These are phyloP conservation scores for Procavia capensis DNA, from an alignment of 2,113 vertebrate genomes.

Conservation along the genomic window DNA sequence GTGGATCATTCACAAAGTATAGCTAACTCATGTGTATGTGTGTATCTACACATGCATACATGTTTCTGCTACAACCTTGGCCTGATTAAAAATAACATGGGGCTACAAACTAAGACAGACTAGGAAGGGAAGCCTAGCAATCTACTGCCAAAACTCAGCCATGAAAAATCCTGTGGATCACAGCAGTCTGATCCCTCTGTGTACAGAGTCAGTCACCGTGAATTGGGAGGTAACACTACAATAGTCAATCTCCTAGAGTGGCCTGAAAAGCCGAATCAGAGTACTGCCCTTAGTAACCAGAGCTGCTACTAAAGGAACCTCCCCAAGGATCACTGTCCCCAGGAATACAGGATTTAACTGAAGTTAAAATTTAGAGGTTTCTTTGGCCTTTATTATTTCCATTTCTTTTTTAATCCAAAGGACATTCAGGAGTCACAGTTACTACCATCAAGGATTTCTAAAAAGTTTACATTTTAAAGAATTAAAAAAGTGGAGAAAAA, in stretches of 20 bases:
- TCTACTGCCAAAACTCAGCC: too few relatives aligned
- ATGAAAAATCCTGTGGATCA: too few relatives aligned
- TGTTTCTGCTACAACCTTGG: conserved; percentile 22
- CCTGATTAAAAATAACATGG: conserved; percentile 33
- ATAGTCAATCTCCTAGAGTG: not conserved
- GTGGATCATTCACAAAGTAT: not conserved
- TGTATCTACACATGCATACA: not conserved
- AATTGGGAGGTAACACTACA: not conserved
- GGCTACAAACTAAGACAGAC: not conserved
- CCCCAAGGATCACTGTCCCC: not conserved
- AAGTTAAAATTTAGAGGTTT: not conserved
- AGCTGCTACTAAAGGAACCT: not conserved
- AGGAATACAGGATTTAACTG: not conserved
- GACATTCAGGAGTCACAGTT: not conserved
- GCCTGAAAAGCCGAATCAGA: not conserved
- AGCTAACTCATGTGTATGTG: not conserved
- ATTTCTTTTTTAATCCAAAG: conserved; percentile 14
- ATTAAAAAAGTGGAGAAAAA: not conserved
- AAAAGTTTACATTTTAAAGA: not conserved
- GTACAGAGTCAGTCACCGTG: too few relatives aligned
- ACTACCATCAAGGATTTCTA: not conserved
- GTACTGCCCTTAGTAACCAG: not conserved
- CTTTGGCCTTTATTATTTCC: not conserved
- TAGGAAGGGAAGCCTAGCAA: too few relatives aligned
- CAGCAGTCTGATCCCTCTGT: too few relatives aligned